These are phyloP conservation scores for Pentalonia nigronervosa DNA, from an alignment of 1,140 invertebrate genomes.

Conservation along the genomic window DNA sequence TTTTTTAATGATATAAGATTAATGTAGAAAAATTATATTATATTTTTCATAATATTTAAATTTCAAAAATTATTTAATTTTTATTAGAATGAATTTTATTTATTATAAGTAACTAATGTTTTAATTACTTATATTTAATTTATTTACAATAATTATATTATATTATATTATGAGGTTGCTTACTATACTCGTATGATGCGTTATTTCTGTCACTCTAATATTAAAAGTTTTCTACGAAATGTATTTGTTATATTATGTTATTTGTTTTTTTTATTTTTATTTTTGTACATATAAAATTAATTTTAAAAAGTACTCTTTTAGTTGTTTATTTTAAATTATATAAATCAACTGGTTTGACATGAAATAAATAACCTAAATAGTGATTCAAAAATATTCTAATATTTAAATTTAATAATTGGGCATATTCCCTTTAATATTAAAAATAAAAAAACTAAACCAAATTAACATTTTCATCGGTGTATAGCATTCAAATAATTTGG, in stretches of 20 bases:
- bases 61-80: neutral
- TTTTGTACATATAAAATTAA: neutral
- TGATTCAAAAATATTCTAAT: neutral
- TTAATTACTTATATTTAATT: neutral
- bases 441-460: neutral
- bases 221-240: neutral
- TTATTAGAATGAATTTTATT: constrained; percentile 19
- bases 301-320: neutral
- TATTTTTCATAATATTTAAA: constrained; percentile 51
- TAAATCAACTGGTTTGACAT: neutral
- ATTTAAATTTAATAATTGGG: neutral
- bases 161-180: neutral
- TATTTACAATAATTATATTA: neutral
- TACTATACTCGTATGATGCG: neutral
- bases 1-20: constrained; percentile 8
- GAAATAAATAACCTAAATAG: neutral
- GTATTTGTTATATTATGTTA: too few relatives aligned
- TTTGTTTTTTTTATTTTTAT: neutral
- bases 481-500: neutral
- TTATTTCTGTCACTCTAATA: neutral
- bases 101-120: constrained; percentile 10
- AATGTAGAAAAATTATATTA: constrained; percentile 7
- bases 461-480: neutral
- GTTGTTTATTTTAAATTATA: neutral
- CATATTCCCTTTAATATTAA: neutral